Evolutionary conservation across 1,140 invertebrate genomes (phyloP).

Genomic region (Eupeodes corollae): DNA sequence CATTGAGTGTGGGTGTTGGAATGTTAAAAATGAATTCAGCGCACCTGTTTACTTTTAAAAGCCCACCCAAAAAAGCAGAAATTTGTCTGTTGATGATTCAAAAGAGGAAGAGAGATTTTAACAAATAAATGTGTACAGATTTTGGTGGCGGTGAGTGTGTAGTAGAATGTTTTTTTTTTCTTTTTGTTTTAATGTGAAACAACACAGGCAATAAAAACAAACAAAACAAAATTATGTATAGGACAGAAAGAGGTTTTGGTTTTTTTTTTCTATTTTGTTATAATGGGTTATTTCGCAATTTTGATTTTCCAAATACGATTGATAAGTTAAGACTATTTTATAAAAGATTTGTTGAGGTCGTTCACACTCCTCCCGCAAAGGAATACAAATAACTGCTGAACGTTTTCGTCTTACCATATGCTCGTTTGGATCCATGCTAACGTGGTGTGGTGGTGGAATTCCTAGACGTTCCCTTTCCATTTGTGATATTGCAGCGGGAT

Average conservation of each 20-base stretch:
- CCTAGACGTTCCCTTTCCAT: slow-evolving; percentile 79
- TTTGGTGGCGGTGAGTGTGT: neutral
- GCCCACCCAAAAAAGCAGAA: too few relatives aligned
- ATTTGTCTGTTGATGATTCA: too few relatives aligned
- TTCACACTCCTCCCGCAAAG: too few relatives aligned
- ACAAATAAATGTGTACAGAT: neutral
- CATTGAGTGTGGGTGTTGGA: too few relatives aligned
- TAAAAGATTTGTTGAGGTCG: neutral
- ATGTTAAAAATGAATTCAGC: too few relatives aligned
- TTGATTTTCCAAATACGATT: slow-evolving; percentile 36
- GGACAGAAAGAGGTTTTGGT: slow-evolving; percentile 14
- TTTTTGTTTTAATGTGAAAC: slow-evolving; percentile 12
- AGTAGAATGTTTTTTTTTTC: slow-evolving; percentile 13
- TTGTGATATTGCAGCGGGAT: slow-evolving; percentile 60
- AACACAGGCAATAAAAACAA: slow-evolving; percentile 8
- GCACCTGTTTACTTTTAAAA: too few relatives aligned
- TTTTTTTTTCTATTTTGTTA: slow-evolving; percentile 12
- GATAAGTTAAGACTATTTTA: slow-evolving; percentile 13
- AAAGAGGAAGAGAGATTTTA: too few relatives aligned
- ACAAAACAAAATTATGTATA: slow-evolving; percentile 1
- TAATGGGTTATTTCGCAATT: neutral
- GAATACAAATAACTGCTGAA: neutral
- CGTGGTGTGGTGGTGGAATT: slow-evolving; percentile 53
- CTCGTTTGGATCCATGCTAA: slow-evolving; percentile 45
- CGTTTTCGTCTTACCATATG: slow-evolving; percentile 41